Base-by-base conservation (phyloP, 2,113 vertebrate species). In the Fulica atra region DNA sequence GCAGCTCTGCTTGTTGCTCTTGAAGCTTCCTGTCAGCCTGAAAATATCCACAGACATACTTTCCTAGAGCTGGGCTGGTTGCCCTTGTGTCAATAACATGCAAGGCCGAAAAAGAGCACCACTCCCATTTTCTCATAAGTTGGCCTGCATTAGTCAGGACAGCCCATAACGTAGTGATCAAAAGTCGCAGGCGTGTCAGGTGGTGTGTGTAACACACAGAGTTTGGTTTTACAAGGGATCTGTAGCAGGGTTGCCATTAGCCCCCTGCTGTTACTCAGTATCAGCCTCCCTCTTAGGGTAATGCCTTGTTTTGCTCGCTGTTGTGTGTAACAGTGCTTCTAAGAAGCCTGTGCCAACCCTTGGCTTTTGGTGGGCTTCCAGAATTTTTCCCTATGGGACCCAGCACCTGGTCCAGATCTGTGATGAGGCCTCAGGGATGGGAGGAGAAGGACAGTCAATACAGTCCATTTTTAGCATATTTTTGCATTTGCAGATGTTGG, bases 1-100 rank as follows among this genome's bases (percentile, higher is more conserved):
- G 85, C 77, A 94, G 4, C 16, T 66, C 26, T 79, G 61, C 73
- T 78, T 44, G 28, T 94, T 96, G 69, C 71, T 88, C 51, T 86
- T 87, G 77, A 90, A 64, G 81, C 11, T 88, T 88, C 36, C 81
- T 73, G 56, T 91, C 29, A 94, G 68, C 1, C 1, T 51, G 33
- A 84, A 46, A 20, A 44, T 79, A 44, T 2, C 68, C 21, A 48
- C 2, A 3, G 35, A 33, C 8, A 5, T 16, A 10, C 0, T 0
- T 66, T 83, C n/a, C 33, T 88, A 59, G 51, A 68, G 59, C 11
- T 26, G 42, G 36, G 29, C 26, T 35, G 6, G 23, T 36, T 94
- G 46, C 7, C 42, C 23, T 46, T 71, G 20, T 50, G 9, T 84
- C 66, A 51, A 8, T 51, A 50, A 48, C 24, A 19, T 31, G 20